phyloP scores from a whole-genome alignment of 1,140 invertebrate species.

The Saccostrea cuccullata region DNA sequence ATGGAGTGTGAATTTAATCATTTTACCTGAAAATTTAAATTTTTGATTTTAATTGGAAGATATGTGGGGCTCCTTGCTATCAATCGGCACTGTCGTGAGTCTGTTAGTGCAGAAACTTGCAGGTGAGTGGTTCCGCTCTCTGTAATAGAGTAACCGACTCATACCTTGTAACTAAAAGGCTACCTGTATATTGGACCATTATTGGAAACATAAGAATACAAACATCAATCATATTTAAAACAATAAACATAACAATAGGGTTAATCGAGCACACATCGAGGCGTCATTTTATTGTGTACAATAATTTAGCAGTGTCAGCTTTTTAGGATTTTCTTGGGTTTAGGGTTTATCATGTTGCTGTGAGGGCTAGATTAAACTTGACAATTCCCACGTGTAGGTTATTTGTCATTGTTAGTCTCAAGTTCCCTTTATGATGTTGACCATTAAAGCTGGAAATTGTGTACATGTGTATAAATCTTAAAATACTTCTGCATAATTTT shows the following conservation, averaged over 20 bases:
- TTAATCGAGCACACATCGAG: not conserved
- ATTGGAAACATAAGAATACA: not conserved
- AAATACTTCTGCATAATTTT: too few relatives aligned
- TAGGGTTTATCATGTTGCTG: not conserved
- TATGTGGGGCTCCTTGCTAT: not conserved
- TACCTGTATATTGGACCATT: not conserved
- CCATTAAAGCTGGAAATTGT: not conserved
- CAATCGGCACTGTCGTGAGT: not conserved
- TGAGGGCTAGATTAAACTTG: not conserved
- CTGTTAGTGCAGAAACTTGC: constrained; percentile 22
- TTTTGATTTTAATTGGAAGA: constrained; percentile 12
- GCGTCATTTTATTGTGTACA: not conserved
- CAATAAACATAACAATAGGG: not conserved
- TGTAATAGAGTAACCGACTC: not conserved
- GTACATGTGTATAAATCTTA: not conserved
- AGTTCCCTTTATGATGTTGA: not conserved
- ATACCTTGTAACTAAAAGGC: not conserved
- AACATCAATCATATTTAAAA: not conserved
- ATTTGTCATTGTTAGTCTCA: not conserved
- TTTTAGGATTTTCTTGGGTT: not conserved
- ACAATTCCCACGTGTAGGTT: not conserved
- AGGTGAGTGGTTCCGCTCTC: constrained; percentile 8
- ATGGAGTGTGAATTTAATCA: not conserved
- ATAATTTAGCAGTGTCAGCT: not conserved
- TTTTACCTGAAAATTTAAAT: constrained; percentile 14